Evolutionary conservation across 23 tunicate species (phyloP).

Genomic region (Botrylloides violaceus): DNA sequence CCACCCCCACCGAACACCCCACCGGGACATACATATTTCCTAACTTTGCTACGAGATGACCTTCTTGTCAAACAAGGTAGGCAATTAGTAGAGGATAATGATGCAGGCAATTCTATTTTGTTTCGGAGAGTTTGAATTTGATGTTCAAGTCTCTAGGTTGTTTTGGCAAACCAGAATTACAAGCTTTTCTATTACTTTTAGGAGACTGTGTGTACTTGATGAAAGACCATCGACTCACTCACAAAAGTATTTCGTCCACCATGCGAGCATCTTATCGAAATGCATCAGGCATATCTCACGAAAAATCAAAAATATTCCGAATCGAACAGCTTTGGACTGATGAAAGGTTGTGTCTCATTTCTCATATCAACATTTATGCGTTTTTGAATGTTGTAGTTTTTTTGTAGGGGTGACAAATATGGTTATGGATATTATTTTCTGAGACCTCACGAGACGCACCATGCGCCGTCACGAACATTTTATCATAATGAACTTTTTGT

Average conservation of each 20-base stretch:
- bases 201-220: constrained; percentile 84
- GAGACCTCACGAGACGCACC: constrained; percentile 79
- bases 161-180: too few relatives aligned
- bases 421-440: constrained; percentile 75
- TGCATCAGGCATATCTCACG: constrained; percentile 48
- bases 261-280: constrained; percentile 58
- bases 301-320: constrained; percentile 57
- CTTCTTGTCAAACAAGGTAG: constrained; percentile 70
- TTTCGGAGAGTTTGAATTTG: too few relatives aligned
- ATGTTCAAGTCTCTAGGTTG: too few relatives aligned
- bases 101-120: too few relatives aligned
- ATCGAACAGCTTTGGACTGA: constrained; percentile 91
- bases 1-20: constrained; percentile 90
- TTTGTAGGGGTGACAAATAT: constrained; percentile 80
- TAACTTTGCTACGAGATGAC: constrained; percentile 56
- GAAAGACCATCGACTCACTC: constrained; percentile 72
- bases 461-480: constrained; percentile 44
- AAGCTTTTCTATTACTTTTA: constrained; percentile 3
- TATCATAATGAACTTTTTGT: constrained; percentile 79
- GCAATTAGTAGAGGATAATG: too few relatives aligned
- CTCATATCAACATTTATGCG: too few relatives aligned
- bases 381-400: background rate
- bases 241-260: constrained; percentile 37
- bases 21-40: constrained; percentile 84
- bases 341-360: constrained; percentile 40